Evolutionary conservation across 2,888 invertebrate species (phyloP).

Genomic region (Trissolcus brochymenae): DNA sequence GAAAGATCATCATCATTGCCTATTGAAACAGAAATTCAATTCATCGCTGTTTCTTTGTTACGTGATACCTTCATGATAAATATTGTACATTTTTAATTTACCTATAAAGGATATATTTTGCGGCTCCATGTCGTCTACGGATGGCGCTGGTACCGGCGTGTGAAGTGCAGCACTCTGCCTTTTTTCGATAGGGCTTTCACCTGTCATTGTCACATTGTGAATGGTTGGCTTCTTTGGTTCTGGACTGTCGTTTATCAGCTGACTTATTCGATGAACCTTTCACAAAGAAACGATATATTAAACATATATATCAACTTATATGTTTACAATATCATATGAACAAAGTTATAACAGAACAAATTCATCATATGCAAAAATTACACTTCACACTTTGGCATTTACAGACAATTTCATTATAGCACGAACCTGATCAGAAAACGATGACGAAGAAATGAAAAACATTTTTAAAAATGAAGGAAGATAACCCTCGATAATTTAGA

Average conservation of each 20-base stretch:
- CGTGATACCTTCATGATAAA: neutral
- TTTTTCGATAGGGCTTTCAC: conserved; percentile 73
- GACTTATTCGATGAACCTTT: conserved; percentile 76
- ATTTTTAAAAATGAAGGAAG: conserved; percentile 55
- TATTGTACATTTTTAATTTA: conserved; percentile 63
- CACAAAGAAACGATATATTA: conserved; percentile 19
- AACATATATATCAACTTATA: neutral
- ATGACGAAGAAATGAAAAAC: conserved; percentile 65
- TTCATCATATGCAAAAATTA: no score
- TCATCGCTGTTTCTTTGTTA: neutral
- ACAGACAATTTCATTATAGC: conserved; percentile 9
- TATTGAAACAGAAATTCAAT: conserved; percentile 23
- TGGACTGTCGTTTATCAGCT: conserved; percentile 73
- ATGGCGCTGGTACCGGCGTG: conserved; percentile 82
- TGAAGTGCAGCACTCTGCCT: conserved; percentile 75
- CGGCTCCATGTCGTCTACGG: conserved; percentile 92
- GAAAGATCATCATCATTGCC: conserved; percentile 75
- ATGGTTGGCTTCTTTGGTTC: conserved; percentile 73
- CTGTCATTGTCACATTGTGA: conserved; percentile 72
- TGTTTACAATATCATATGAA: neutral
- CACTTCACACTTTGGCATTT: neutral
- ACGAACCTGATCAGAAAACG: conserved; percentile 44
- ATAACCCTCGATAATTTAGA: neutral
- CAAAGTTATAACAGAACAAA: neutral
- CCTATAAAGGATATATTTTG: conserved; percentile 95